Conservation (phyloP, 2,888 invertebrate genomes). For the Lepidochrysops patricia region DNA sequence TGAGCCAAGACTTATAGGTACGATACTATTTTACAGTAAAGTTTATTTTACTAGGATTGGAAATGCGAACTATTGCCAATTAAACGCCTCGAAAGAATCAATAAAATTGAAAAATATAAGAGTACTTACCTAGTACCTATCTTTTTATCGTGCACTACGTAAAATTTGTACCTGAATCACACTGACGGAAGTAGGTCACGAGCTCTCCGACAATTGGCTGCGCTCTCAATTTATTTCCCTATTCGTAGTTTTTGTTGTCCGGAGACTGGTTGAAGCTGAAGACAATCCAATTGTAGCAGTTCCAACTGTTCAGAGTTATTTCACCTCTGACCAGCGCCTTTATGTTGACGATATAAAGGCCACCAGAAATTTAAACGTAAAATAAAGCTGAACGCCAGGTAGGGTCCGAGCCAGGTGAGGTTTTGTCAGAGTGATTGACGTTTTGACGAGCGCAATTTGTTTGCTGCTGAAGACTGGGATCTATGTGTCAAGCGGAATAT, state of each 20-base stretch:
- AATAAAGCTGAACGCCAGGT: no score
- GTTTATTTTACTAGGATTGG: no score
- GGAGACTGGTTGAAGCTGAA: not conserved
- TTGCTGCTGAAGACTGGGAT: not conserved
- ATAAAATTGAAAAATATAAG: not conserved
- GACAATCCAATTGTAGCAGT: not conserved
- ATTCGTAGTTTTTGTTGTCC: not conserved
- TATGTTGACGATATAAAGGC: no score
- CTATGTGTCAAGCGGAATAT: not conserved
- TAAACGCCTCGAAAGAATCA: no score
- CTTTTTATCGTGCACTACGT: not conserved
- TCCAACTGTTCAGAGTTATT: no score
- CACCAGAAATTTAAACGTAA: no score
- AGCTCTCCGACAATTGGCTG: not conserved
- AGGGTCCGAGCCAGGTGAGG: constrained; percentile 4
- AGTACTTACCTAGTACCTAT: no score
- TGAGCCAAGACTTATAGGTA: no score
- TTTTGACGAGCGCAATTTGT: not conserved
- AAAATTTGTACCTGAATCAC: not conserved
- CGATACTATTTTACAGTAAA: no score
- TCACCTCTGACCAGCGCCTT: no score
- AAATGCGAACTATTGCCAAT: no score
- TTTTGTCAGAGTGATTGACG: not conserved
- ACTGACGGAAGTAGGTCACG: not conserved
- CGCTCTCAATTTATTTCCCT: not conserved